Evolutionary conservation across 2,113 vertebrate species (phyloP).

Genomic region (Hemibagrus wyckioides): DNA sequence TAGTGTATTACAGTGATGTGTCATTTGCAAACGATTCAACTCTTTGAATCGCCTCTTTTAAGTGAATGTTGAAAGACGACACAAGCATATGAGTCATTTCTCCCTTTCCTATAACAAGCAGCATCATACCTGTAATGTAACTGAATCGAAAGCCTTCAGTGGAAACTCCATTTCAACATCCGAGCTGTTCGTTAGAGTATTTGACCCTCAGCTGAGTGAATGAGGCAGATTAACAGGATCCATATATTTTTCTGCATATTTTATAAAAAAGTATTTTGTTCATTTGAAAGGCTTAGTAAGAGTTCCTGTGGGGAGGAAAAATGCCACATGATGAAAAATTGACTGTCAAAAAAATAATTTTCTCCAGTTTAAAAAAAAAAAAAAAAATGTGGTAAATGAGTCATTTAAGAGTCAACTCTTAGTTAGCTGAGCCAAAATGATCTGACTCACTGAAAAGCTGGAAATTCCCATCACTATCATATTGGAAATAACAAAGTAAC

Average conservation of each 20-base stretch:
- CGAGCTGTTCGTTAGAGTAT: too few species aligned
- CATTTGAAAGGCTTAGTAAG: background rate
- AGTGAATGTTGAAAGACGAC: background rate
- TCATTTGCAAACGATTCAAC: background rate
- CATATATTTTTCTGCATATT: background rate
- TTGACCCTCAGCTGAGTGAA: background rate
- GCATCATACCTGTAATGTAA: background rate
- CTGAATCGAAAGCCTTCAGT: too few species aligned
- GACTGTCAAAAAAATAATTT: background rate
- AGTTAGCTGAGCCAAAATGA: too few species aligned
- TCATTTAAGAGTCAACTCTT: too few species aligned
- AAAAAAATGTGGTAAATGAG: too few species aligned
- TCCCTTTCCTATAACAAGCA: too few species aligned
- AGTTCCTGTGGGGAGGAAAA: background rate
- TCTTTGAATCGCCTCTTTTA: background rate
- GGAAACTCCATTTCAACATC: background rate
- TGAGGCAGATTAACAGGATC: background rate
- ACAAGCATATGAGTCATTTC: background rate
- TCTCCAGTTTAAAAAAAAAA: too few species aligned
- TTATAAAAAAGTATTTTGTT: background rate
- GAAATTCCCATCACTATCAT: background rate
- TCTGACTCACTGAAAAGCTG: background rate
- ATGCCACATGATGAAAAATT: background rate
- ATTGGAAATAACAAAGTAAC: background rate
- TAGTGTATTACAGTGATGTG: background rate